These are phyloP conservation scores for Eurois occulta DNA, from an alignment of 2,888 invertebrate genomes.

Conservation along the genomic window DNA sequence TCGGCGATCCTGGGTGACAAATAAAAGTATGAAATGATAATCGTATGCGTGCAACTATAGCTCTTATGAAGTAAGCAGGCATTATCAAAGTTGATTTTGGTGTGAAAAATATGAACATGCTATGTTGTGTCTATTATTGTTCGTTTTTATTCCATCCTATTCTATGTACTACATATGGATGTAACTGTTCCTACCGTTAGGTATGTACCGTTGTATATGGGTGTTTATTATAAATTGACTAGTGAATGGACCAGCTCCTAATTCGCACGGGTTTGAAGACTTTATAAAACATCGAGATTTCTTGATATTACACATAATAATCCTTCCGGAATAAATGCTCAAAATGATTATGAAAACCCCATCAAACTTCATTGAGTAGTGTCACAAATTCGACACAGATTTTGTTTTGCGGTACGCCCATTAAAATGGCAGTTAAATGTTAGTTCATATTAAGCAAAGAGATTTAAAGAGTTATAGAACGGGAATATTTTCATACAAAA, in stretches of 20 bases:
- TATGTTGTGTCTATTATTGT: neutral
- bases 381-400: neutral
- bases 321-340: neutral
- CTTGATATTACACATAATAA: neutral
- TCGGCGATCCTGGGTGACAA: constrained; percentile 45
- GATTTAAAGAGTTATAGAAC: too few relatives aligned
- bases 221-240: neutral
- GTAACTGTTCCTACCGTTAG: neutral
- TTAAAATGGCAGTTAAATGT: too few relatives aligned
- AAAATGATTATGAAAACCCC: neutral
- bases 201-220: too few relatives aligned
- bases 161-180: neutral
- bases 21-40: neutral
- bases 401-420: neutral
- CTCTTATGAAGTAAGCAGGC: constrained; percentile 23
- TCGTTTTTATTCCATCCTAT: too few relatives aligned
- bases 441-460: too few relatives aligned
- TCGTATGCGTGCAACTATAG: neutral
- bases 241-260: neutral
- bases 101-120: constrained; percentile 31
- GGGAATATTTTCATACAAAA: too few relatives aligned
- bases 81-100: constrained; percentile 1
- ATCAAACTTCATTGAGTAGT: neutral
- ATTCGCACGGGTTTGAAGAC: neutral
- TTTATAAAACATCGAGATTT: neutral